A percentile compares a stretch with the other conserved stretches of the same genome.
These are phyloP conservation scores for Mobula hypostoma DNA, from an alignment of 2,113 vertebrate genomes.

Conservation along the genomic window DNA sequence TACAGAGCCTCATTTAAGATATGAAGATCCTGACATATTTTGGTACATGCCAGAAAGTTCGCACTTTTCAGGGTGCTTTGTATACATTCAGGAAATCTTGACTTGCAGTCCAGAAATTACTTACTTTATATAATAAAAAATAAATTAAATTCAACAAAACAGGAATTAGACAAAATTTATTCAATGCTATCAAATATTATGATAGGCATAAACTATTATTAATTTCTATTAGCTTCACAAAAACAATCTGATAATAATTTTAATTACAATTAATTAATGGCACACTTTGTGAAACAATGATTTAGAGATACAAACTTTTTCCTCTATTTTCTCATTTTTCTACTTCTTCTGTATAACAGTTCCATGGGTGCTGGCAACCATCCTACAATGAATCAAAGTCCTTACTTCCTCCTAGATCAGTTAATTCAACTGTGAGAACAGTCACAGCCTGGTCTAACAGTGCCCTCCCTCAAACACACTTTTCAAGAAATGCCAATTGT, in stretches of 20 bases:
- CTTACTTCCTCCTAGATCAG: background rate
- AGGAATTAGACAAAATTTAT: background rate
- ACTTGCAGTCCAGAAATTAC: slow-evolving; percentile 5
- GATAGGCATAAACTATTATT: background rate
- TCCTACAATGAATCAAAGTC: background rate
- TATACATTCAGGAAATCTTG: background rate
- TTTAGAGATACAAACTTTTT: background rate
- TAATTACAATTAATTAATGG: background rate
- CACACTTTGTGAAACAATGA: background rate
- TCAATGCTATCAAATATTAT: slow-evolving; percentile 7
- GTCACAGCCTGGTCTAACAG: background rate
- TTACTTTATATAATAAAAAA: background rate
- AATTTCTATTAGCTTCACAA: background rate
- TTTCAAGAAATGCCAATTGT: background rate
- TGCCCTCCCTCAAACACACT: background rate
- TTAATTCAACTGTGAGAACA: background rate
- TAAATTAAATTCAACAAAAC: too few relatives aligned
- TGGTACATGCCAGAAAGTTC: slow-evolving; percentile 1
- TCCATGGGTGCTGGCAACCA: background rate
- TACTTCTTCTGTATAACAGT: background rate
- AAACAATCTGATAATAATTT: background rate
- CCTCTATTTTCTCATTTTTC: background rate
- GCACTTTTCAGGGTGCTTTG: background rate
- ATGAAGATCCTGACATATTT: background rate
- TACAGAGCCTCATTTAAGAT: background rate